These are phyloP conservation scores for Luperina testacea DNA, from an alignment of 2,888 invertebrate genomes.

Conservation along the genomic window DNA sequence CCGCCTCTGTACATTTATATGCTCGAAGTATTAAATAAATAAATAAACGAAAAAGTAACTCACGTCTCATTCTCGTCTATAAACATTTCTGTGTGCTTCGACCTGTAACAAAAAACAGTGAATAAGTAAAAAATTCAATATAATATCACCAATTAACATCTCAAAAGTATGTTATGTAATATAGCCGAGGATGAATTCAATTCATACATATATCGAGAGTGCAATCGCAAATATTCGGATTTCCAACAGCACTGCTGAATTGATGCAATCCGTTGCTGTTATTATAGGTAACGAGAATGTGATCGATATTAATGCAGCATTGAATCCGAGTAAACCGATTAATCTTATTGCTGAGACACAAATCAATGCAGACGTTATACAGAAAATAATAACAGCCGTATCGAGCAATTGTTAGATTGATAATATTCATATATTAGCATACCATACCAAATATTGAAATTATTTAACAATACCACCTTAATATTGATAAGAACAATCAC, in stretches of 20 bases:
- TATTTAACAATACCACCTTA: constrained; percentile 10
- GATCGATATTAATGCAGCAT: constrained; percentile 10
- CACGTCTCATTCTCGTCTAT: constrained; percentile 90
- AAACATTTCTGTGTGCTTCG: constrained; percentile 86
- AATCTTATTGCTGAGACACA: constrained; percentile 5
- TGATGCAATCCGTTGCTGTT: constrained; percentile 18
- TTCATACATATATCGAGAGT: constrained; percentile 3
- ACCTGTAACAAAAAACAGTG: constrained; percentile 81
- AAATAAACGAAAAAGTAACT: constrained; percentile 70
- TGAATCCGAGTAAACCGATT: neutral
- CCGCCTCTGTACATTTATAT: too few relatives aligned
- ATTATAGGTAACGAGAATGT: constrained; percentile 19
- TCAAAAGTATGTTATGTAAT: neutral
- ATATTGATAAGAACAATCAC: neutral
- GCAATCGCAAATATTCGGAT: constrained; percentile 15
- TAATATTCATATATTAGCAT: neutral
- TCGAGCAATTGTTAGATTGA: neutral
- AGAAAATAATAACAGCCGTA: neutral
- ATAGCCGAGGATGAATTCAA: constrained; percentile 10
- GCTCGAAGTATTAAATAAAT: too few relatives aligned
- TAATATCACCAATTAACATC: neutral
- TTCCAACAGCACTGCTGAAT: constrained; percentile 20
- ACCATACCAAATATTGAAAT: neutral
- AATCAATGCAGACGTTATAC: neutral
- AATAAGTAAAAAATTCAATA: constrained; percentile 35